Evolutionary conservation across 2,113 vertebrate species (phyloP).

Genomic region (Steatornis caripensis): DNA sequence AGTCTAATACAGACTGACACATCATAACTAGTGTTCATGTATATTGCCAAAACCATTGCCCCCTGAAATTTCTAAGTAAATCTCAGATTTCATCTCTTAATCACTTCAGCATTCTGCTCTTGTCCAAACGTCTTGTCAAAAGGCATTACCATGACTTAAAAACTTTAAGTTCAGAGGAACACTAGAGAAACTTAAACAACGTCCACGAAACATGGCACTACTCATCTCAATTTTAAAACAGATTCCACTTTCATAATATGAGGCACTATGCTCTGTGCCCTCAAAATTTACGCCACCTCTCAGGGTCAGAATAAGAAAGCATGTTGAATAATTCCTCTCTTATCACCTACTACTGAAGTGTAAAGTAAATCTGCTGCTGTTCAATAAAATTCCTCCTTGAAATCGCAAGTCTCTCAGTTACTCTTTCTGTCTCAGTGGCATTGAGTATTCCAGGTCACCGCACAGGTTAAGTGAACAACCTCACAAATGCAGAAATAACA

Average conservation of each 20-base stretch:
- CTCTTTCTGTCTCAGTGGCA: slow-evolving; percentile 47
- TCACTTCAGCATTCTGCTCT: slow-evolving; percentile 12
- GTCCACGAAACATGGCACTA: background rate
- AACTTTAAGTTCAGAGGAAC: background rate
- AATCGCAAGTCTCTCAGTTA: slow-evolving; percentile 46
- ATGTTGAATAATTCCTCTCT: slow-evolving; percentile 35
- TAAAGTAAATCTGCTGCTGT: slow-evolving; percentile 56
- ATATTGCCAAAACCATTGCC: background rate
- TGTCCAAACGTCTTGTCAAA: slow-evolving; percentile 6
- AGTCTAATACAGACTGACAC: slow-evolving; percentile 48
- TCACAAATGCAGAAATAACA: slow-evolving; percentile 71
- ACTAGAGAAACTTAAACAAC: background rate
- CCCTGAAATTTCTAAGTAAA: slow-evolving; percentile 21
- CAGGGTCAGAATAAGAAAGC: slow-evolving; percentile 11
- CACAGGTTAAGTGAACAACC: slow-evolving; percentile 76
- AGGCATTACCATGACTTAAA: background rate
- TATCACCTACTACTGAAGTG: slow-evolving; percentile 37
- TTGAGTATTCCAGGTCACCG: slow-evolving; percentile 67
- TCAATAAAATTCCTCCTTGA: slow-evolving; percentile 50
- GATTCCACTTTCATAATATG: background rate
- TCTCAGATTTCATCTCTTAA: slow-evolving; percentile 19
- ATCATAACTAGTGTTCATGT: slow-evolving; percentile 50
- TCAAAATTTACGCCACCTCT: background rate
- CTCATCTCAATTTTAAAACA: slow-evolving; percentile 36
- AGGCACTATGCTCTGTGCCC: background rate